Conservation (phyloP, 2,888 invertebrate genomes). For the Xanthorhoe designata region DNA sequence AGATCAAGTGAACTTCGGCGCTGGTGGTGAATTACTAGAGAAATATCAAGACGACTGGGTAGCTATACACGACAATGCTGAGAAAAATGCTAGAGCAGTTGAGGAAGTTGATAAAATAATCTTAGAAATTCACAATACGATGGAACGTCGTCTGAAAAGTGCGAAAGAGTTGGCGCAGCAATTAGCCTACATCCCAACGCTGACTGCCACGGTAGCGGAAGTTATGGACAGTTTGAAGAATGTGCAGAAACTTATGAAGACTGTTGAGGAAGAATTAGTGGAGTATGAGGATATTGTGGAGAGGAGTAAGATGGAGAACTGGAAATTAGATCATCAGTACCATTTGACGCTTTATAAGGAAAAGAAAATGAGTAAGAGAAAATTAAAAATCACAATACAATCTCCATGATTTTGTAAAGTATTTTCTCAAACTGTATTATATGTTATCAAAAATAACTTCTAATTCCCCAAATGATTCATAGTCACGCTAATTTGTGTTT, state of each 20-base stretch:
- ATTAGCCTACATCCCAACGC: constrained; percentile 66
- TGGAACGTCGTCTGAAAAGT: constrained; percentile 65
- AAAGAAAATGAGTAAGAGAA: constrained; percentile 87
- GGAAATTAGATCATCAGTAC: constrained; percentile 89
- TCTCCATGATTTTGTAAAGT: too few relatives aligned
- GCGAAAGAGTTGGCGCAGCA: constrained; percentile 71
- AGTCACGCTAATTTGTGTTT: too few relatives aligned
- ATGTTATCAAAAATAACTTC: too few relatives aligned
- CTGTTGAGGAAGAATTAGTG: constrained; percentile 87
- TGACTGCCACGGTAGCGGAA: constrained; percentile 77
- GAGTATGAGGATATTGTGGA: constrained; percentile 89
- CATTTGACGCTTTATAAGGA: constrained; percentile 90
- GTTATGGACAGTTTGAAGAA: constrained; percentile 81
- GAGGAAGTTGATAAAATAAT: constrained; percentile 80
- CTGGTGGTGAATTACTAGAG: constrained; percentile 88
- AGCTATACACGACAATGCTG: constrained; percentile 88
- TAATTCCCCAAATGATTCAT: too few relatives aligned
- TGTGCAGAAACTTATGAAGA: constrained; percentile 85
- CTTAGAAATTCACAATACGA: constrained; percentile 64
- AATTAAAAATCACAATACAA: not conserved
- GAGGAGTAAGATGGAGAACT: constrained; percentile 88
- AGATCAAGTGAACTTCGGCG: constrained; percentile 82
- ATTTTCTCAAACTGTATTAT: too few relatives aligned
- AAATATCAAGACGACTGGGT: constrained; percentile 91
- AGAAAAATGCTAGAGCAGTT: constrained; percentile 88